A percentile compares a stretch with the other conserved stretches of the same genome.
These are phyloP conservation scores for Drosophila quinaria DNA, from an alignment of 2,888 invertebrate species.

Conservation along the genomic window DNA sequence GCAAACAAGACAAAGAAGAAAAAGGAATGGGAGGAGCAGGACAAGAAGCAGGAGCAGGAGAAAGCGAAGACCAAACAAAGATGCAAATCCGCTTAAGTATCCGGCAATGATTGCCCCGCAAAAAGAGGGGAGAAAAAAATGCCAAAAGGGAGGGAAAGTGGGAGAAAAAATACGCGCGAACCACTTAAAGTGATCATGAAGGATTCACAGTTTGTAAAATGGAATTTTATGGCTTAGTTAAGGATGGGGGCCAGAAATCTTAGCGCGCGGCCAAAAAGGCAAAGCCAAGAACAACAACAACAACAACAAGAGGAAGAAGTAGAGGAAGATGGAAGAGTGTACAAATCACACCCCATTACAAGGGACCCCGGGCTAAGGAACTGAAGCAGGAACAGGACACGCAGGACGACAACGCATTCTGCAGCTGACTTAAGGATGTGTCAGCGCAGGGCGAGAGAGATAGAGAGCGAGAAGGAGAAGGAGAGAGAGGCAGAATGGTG, in stretches of 20 bases:
- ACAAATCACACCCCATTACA: conserved; percentile 84
- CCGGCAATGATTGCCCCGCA: conserved; percentile 77
- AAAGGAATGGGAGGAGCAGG: neutral
- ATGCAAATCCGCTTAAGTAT: conserved; percentile 84
- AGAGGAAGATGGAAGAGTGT: conserved; percentile 58
- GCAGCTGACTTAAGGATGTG: conserved; percentile 7
- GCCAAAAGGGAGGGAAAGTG: neutral
- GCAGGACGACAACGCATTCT: conserved; percentile 36
- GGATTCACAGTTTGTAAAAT: conserved; percentile 85
- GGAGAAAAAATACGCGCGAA: conserved; percentile 64
- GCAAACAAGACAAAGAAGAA: conserved; percentile 52
- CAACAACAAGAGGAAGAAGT: conserved; percentile 20
- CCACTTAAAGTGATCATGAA: conserved; percentile 85
- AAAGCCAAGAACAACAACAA: conserved; percentile 45
- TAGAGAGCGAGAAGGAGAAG: neutral
- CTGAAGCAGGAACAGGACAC: conserved; percentile 42
- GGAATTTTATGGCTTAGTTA: conserved; percentile 83
- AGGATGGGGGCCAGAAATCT: conserved; percentile 38
- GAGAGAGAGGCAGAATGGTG: neutral
- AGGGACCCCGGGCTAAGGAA: conserved; percentile 22
- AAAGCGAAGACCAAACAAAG: conserved; percentile 54
- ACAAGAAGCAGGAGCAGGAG: neutral
- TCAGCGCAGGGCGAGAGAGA: neutral
- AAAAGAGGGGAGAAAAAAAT: neutral
- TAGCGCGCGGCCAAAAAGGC: conserved; percentile 46